phyloP scores from a whole-genome alignment of 92 coral and sea anemone genomes.

The Bergia puertoricense region DNA sequence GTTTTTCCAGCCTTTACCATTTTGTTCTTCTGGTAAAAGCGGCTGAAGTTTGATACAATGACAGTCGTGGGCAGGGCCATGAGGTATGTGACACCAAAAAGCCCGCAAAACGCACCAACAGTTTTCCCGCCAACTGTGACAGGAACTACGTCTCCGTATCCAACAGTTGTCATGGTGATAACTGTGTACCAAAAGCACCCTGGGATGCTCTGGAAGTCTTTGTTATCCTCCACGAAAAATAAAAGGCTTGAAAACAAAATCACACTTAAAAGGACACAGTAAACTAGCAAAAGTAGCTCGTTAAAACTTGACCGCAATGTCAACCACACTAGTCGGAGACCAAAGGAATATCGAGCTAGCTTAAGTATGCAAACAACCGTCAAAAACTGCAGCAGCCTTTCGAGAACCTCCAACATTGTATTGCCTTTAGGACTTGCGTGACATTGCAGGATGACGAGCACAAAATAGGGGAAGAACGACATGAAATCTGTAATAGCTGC shows the following conservation, averaged over 20 bases:
- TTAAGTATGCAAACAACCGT: slow-evolving; percentile 53
- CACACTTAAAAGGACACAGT: slow-evolving; percentile 56
- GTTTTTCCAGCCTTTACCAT: slow-evolving; percentile 11
- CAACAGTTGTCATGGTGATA: slow-evolving; percentile 74
- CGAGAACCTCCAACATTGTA: background rate
- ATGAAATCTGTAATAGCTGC: slow-evolving; percentile 54
- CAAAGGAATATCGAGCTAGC: slow-evolving; percentile 60
- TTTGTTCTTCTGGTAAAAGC: slow-evolving; percentile 45
- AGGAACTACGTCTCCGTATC: slow-evolving; percentile 65
- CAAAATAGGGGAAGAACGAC: slow-evolving; percentile 53
- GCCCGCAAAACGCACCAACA: slow-evolving; percentile 60
- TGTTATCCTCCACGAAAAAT: slow-evolving; percentile 47
- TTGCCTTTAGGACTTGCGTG: background rate
- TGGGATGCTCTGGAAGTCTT: slow-evolving; percentile 60
- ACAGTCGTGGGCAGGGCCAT: slow-evolving; percentile 65
- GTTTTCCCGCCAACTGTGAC: slow-evolving; percentile 55
- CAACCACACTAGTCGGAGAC: slow-evolving; percentile 51
- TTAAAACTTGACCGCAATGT: slow-evolving; percentile 45
- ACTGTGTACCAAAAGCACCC: slow-evolving; percentile 58
- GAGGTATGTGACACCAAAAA: slow-evolving; percentile 60
- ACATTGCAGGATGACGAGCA: slow-evolving; percentile 31
- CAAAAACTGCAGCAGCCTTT: slow-evolving; percentile 30
- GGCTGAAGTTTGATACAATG: slow-evolving; percentile 61
- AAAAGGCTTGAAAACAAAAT: slow-evolving; percentile 58
- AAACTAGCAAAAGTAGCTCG: slow-evolving; percentile 43